Evolutionary conservation across 2,888 invertebrate species (phyloP).

Genomic region (Cyclophora punctaria): DNA sequence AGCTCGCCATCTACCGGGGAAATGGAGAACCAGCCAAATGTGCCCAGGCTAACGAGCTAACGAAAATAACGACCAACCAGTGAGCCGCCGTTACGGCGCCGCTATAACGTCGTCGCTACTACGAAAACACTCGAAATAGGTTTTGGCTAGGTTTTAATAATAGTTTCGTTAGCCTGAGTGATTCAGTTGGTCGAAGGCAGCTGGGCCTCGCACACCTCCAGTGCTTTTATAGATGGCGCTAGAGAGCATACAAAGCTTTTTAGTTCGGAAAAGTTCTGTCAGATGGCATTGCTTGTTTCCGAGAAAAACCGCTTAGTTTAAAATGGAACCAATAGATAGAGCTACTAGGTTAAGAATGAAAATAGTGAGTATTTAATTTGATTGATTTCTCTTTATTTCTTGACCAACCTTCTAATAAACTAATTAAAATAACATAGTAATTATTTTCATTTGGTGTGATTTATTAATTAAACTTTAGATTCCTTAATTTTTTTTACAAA

Average conservation of each 20-base stretch:
- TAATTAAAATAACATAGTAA: no score
- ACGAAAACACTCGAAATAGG: slow-evolving; percentile 39
- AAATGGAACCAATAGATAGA: slow-evolving; percentile 40
- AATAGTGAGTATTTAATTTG: slow-evolving; percentile 20
- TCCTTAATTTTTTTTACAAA: no score
- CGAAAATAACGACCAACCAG: slow-evolving; percentile 54
- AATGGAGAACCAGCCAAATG: slow-evolving; percentile 28
- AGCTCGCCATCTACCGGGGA: slow-evolving; percentile 44
- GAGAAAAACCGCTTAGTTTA: slow-evolving; percentile 13
- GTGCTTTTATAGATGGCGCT: slow-evolving; percentile 45
- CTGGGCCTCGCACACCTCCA: slow-evolving; percentile 50
- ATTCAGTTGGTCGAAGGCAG: slow-evolving; percentile 48
- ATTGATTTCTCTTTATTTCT: not conserved
- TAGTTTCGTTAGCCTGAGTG: slow-evolving; percentile 39
- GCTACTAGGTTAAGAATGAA: slow-evolving; percentile 37
- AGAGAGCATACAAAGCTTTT: slow-evolving; percentile 18
- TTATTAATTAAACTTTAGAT: no score
- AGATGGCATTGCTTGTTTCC: slow-evolving; percentile 43
- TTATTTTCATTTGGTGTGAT: no score
- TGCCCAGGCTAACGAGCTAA: slow-evolving; percentile 42
- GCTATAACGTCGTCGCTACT: slow-evolving; percentile 29
- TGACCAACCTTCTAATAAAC: no score
- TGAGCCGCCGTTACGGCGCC: slow-evolving; percentile 28
- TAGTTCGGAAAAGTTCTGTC: slow-evolving; percentile 31
- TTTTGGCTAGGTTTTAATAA: slow-evolving; percentile 35